Percentiles rank a stretch among this genome's conserved stretches.
Evolutionary conservation across 1,140 invertebrate genomes (phyloP).

Genomic region (Eupristina koningsbergeri): DNA sequence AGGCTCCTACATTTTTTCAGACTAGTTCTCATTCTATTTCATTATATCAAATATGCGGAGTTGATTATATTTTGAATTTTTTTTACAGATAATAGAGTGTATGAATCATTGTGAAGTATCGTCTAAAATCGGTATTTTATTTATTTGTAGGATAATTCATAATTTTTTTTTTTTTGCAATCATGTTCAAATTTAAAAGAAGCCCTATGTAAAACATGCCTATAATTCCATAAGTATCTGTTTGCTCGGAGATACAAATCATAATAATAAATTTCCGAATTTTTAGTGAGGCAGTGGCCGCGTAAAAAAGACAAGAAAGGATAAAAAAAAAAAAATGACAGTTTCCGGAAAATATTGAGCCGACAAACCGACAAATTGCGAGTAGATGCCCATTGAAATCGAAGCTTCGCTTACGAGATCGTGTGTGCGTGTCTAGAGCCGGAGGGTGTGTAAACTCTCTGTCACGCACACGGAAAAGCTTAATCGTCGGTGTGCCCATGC

Average conservation of each 20-base stretch:
- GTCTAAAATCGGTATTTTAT: background rate
- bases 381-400: constrained; percentile 7
- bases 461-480: background rate
- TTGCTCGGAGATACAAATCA: background rate
- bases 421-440: too few species aligned
- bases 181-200: background rate
- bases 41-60: background rate
- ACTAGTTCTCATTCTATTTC: background rate
- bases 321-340: background rate
- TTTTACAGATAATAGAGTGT: background rate
- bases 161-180: background rate
- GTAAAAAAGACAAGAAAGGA: background rate
- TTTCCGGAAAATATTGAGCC: background rate
- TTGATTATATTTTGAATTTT: background rate
- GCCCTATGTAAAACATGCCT: background rate
- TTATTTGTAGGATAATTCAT: background rate
- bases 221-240: background rate
- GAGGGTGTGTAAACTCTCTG: background rate
- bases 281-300: background rate
- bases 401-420: background rate
- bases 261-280: background rate
- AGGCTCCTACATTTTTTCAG: background rate
- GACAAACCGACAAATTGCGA: background rate
- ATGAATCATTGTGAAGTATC: background rate
- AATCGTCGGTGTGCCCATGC: background rate